A percentile compares a stretch with the other conserved stretches of the same genome.
Evolutionary conservation across 2,888 invertebrate species (phyloP).

Genomic region (Mantis religiosa): DNA sequence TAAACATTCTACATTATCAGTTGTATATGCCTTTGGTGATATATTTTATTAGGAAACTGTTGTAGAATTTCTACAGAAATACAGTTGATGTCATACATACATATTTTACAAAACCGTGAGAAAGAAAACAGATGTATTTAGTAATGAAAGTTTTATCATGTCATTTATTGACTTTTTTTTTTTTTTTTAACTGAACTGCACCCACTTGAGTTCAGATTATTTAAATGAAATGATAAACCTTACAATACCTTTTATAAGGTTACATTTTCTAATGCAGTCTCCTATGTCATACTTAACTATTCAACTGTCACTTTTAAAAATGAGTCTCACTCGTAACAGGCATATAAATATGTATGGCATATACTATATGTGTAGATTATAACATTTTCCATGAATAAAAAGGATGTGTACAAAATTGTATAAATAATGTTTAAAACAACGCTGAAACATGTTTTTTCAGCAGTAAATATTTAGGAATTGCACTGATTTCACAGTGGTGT

Average conservation of each 20-base stretch:
- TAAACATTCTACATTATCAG: not conserved
- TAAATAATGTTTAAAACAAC: slow-evolving; percentile 9
- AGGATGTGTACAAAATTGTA: slow-evolving; percentile 21
- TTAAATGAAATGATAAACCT: not conserved
- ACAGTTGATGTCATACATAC: slow-evolving; percentile 14
- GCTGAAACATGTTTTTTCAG: not conserved
- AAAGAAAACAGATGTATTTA: not conserved
- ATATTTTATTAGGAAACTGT: slow-evolving; percentile 19
- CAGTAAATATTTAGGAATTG: not conserved
- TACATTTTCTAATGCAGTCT: not conserved
- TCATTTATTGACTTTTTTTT: not conserved
- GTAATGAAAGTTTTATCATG: not conserved
- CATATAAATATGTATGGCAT: slow-evolving; percentile 14
- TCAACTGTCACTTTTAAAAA: not conserved
- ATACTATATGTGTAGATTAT: not conserved
- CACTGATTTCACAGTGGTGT: not conserved
- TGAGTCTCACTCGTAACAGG: not conserved
- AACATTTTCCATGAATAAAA: slow-evolving; percentile 3
- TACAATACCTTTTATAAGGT: not conserved
- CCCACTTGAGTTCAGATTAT: slow-evolving; percentile 24
- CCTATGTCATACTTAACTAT: not conserved
- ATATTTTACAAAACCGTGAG: not conserved
- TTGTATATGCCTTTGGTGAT: slow-evolving; percentile 24
- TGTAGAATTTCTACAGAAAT: not conserved
- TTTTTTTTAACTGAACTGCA: slow-evolving; percentile 10